phyloP scores from a whole-genome alignment of 1,140 invertebrate genomes.

The Belonocnema kinseyi region DNA sequence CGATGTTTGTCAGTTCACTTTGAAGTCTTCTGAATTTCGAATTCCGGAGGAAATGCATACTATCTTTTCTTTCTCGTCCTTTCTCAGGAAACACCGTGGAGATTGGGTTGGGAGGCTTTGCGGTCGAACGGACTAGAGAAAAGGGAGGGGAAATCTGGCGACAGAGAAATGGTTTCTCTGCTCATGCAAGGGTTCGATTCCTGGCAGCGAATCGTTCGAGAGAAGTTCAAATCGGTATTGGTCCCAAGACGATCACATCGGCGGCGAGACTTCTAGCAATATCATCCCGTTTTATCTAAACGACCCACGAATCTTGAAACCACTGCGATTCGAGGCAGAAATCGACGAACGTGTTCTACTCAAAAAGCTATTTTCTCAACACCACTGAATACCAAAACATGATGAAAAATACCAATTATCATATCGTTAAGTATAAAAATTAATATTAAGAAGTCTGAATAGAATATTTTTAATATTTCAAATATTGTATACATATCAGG shows the following conservation, averaged over 20 bases:
- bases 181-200: constrained; percentile 39
- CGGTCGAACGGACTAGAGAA: constrained; percentile 25
- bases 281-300: constrained; percentile 62
- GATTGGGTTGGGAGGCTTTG: constrained; percentile 37
- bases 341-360: constrained; percentile 42
- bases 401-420: not conserved
- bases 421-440: too few species aligned
- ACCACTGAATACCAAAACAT: not conserved
- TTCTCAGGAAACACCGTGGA: constrained; percentile 11
- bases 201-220: constrained; percentile 44
- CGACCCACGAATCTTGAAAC: constrained; percentile 57
- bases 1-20: constrained; percentile 22
- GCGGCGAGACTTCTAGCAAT: constrained; percentile 49
- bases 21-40: not conserved
- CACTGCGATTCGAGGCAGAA: constrained; percentile 36
- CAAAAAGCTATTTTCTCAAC: constrained; percentile 40
- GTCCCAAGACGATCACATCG: constrained; percentile 52
- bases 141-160: constrained; percentile 33
- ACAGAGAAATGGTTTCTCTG: constrained; percentile 36
- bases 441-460: too few species aligned
- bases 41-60: constrained; percentile 22
- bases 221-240: constrained; percentile 53
- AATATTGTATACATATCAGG: too few species aligned
- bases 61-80: constrained; percentile 17
- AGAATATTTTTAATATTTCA: too few species aligned